These are phyloP conservation scores for Heliangelus exortis DNA, from an alignment of 2,797 vertebrate species.

Conservation along the genomic window DNA sequence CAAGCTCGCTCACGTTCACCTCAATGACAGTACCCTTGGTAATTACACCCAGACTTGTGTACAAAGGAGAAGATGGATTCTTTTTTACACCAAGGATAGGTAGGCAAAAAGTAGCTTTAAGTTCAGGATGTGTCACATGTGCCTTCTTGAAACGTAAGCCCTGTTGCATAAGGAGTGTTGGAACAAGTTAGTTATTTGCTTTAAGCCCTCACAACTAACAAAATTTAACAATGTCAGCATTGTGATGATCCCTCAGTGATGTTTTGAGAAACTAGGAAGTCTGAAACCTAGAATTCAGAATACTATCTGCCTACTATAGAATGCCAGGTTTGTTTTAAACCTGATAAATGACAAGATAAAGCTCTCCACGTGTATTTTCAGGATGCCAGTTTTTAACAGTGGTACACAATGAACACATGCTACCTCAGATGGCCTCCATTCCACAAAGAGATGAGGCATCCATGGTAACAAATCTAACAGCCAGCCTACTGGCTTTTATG, in stretches of 20 bases:
- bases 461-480: neutral
- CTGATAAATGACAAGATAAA: neutral
- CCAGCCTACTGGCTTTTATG: neutral
- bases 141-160: constrained; percentile 98
- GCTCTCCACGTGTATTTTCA: neutral
- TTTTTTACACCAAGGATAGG: constrained; percentile 98
- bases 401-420: neutral
- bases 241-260: neutral
- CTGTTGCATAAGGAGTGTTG: constrained; percentile 70
- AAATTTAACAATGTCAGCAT: neutral
- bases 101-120: constrained; percentile 97
- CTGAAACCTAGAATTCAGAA: neutral
- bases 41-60: constrained; percentile 94
- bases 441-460: neutral
- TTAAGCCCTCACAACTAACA: neutral
- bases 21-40: constrained; percentile 97
- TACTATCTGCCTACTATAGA: neutral
- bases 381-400: neutral
- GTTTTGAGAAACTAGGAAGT: neutral
- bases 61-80: constrained; percentile 96
- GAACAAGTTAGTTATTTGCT: neutral
- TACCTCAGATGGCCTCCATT: neutral
- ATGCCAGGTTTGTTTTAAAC: neutral
- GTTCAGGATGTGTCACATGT: constrained; percentile 97
- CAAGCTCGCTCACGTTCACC: constrained; percentile 96